Conservation (phyloP, 1,140 invertebrate genomes). For the Mercenaria mercenaria region DNA sequence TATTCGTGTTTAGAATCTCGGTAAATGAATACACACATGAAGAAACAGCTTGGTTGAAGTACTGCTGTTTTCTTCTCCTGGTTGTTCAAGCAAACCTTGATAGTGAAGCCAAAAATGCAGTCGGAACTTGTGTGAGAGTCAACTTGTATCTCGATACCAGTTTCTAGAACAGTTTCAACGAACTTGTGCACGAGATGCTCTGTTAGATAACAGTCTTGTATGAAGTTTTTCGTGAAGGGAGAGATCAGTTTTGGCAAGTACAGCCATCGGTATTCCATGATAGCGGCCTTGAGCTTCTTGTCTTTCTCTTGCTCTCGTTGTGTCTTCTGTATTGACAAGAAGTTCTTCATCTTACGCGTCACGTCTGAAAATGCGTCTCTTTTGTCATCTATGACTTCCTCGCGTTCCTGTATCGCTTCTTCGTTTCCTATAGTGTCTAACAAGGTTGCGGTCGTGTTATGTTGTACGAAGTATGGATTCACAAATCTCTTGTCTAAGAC, state of each 20-base stretch:
- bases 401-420: neutral
- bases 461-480: neutral
- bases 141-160: neutral
- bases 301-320: neutral
- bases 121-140: neutral
- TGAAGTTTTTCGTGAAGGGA: neutral
- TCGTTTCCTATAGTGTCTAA: neutral
- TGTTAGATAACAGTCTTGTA: neutral
- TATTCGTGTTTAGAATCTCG: neutral
- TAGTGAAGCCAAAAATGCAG: neutral
- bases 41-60: neutral
- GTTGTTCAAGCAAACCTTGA: neutral
- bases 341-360: neutral
- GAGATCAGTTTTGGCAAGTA: slow-evolving; percentile 9
- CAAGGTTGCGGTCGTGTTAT: neutral
- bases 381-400: neutral
- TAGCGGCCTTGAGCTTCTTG: neutral
- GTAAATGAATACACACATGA: neutral
- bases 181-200: neutral
- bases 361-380: neutral
- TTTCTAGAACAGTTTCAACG: neutral
- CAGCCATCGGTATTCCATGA: neutral
- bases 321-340: neutral
- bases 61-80: neutral
- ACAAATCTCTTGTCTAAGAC: neutral